Conservation (phyloP, 2,797 vertebrate genomes). For the Pipistrellus nathusii region DNA sequence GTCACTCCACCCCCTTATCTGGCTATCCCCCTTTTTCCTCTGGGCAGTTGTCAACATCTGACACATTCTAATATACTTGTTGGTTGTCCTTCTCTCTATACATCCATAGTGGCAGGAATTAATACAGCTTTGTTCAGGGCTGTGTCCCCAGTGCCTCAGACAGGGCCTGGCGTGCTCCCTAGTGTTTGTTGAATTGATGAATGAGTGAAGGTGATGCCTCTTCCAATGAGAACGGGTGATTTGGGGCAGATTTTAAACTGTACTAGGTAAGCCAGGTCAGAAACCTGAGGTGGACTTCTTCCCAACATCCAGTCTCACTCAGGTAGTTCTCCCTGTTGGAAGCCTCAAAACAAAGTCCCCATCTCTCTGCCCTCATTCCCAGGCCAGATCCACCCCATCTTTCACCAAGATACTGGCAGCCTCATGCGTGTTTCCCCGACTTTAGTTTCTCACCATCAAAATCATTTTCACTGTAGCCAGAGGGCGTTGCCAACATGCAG, state of each 20-base stretch:
- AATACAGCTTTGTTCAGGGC: background rate
- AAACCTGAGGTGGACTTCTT: background rate
- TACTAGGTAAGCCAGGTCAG: background rate
- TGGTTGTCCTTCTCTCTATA: background rate
- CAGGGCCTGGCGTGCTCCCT: background rate
- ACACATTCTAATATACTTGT: background rate
- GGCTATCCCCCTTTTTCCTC: accelerated
- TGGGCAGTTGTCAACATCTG: background rate
- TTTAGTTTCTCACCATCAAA: slow-evolving; percentile 1
- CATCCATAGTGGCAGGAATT: background rate
- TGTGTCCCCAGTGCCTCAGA: background rate
- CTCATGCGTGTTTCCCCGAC: background rate
- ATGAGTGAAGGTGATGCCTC: background rate
- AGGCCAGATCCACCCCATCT: background rate
- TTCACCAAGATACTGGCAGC: background rate
- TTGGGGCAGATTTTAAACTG: background rate
- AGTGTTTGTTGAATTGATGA: background rate
- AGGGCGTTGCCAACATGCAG: background rate
- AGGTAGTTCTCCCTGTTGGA: background rate
- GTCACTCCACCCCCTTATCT: background rate
- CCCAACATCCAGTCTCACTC: background rate
- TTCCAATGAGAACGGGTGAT: background rate
- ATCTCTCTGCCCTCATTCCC: background rate
- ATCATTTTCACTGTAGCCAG: background rate
- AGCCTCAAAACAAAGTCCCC: background rate